phyloP scores from a whole-genome alignment of 2,113 vertebrate genomes.

The Syngnathoides biaculeatus region DNA sequence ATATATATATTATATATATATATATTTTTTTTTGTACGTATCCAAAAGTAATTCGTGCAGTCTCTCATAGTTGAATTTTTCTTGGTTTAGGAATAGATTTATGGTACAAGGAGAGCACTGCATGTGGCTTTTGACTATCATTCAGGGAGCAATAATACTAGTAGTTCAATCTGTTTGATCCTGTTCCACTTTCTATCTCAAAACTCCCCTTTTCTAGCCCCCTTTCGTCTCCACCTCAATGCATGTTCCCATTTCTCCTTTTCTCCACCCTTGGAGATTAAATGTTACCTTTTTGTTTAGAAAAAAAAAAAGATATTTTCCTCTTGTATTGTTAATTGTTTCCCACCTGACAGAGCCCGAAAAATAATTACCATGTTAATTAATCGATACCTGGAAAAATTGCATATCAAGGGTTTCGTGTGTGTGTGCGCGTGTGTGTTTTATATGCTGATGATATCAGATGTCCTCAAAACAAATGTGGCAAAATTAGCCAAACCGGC shows the following conservation, averaged over 20 bases:
- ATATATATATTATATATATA: too few species aligned
- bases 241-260: background rate
- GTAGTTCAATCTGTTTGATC: constrained; percentile 6
- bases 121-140: constrained; percentile 14
- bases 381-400: constrained; percentile 7
- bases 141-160: constrained; percentile 15
- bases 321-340: background rate
- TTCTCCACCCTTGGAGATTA: background rate
- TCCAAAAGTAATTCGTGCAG: constrained; percentile 20
- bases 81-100: constrained; percentile 22
- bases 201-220: background rate
- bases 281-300: constrained; percentile 3
- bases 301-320: background rate
- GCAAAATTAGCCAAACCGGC: background rate
- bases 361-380: constrained; percentile 18
- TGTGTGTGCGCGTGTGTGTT: too few species aligned
- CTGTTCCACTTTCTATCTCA: background rate
- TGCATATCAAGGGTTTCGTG: background rate
- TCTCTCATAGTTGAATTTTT: constrained; percentile 18
- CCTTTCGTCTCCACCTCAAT: background rate
- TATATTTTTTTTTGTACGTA: constrained; percentile 13
- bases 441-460: background rate
- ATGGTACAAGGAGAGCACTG: constrained; percentile 4
- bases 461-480: background rate
- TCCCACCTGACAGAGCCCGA: constrained; percentile 21